Base-by-base conservation (phyloP, 2,888 invertebrate genomes). In the Cephus nigrinus region DNA sequence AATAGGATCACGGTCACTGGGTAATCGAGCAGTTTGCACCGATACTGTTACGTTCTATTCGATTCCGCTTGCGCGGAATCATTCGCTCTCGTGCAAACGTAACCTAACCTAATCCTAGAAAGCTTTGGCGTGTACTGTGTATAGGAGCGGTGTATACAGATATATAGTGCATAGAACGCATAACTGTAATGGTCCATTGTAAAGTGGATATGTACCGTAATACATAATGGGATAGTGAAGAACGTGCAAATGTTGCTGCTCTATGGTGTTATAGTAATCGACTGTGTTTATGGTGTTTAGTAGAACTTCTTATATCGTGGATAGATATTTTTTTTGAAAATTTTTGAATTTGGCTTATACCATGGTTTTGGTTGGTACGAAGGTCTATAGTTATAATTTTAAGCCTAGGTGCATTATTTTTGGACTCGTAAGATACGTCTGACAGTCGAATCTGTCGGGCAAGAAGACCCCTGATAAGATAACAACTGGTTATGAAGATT, bases 21-120 rank as follows among this genome's bases (percentile, higher is more conserved):
- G 68, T 40, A 68, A 76, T 68, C 73, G 68, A 74, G 35, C 15
- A 68, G 34, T 35, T 71, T 32, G 34, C 40, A 31, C 36, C 55
- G 55, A 55, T 71, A 32, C 71, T 72, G 31, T 34, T 33, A 36
- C 40, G 23, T 72, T 55, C n/a, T 4, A n/a, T 33, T 35, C 40
- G 40, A 40, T 71, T n/a, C 76, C 32, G 72, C 74, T 76, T 76
- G 73, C 36, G 35, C 35, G 76, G 31, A 74, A 76, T 74, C 68
- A 69, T 73, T 76, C 33, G 73, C 23, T 35, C 69, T 55, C 23
- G 55, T 55, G 55, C 23, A 55, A 55, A 23, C 9, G 55, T 55
- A 55, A 55, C 55, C 55, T 55, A 55, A 55, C 55, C 55, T 55
- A 23, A 55, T 55, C 23, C 55, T 9, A 55, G 55, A 0, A 23